Percentiles rank a stretch among this genome's conserved stretches.
Evolutionary conservation across 2,888 invertebrate genomes (phyloP).

Genomic region (Cheilosia vernalis): DNA sequence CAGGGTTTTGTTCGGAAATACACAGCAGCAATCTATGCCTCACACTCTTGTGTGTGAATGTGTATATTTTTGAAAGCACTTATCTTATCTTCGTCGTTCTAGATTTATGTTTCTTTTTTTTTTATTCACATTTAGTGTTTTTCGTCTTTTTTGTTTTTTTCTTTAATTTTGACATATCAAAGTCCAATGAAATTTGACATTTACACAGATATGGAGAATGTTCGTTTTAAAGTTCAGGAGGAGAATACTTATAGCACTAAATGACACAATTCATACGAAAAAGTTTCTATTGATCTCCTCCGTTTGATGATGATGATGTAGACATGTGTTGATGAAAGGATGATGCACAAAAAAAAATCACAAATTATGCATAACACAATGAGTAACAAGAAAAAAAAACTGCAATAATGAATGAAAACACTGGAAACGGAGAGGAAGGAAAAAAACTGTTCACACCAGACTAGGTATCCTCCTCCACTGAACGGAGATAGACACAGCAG

Average conservation of each 20-base stretch:
- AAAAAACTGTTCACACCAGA: conserved; percentile 22
- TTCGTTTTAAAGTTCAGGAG: conserved; percentile 25
- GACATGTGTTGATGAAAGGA: conserved; percentile 48
- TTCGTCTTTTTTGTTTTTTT: conserved; percentile 18
- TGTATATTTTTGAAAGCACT: conserved; percentile 57
- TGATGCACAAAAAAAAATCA: conserved; percentile 55
- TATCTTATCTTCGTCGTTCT: conserved; percentile 73
- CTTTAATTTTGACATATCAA: conserved; percentile 60
- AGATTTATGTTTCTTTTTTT: conserved; percentile 51
- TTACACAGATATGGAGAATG: conserved; percentile 40
- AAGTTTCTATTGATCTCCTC: conserved; percentile 6
- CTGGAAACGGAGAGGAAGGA: neutral
- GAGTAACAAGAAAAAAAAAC: conserved; percentile 25
- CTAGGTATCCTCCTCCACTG: conserved; percentile 44
- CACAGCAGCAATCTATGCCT: conserved; percentile 40
- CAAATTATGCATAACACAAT: conserved; percentile 28
- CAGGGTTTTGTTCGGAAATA: conserved; percentile 48
- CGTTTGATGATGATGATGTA: conserved; percentile 29
- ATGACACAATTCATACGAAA: conserved; percentile 45
- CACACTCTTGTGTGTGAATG: conserved; percentile 44
- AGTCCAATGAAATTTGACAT: conserved; percentile 67
- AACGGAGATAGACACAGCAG: conserved; percentile 55
- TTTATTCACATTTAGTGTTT: conserved; percentile 53
- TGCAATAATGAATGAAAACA: conserved; percentile 62
- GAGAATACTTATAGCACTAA: conserved; percentile 53